Evolutionary conservation across 2,888 invertebrate species (phyloP).

Genomic region (Drosophila aldrichi): DNA sequence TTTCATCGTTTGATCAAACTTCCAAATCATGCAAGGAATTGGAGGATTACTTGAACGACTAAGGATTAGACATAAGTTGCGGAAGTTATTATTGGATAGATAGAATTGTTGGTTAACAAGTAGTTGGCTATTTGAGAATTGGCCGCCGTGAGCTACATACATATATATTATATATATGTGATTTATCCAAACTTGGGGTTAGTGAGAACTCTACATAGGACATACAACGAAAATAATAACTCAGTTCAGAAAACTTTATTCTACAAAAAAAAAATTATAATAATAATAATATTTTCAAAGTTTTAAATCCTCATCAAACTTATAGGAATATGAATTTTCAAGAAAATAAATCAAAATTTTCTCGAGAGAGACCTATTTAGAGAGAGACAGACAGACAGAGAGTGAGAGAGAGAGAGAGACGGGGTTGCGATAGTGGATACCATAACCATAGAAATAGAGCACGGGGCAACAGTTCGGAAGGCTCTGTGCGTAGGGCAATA

Average conservation of each 20-base stretch:
- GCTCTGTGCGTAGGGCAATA: conserved; percentile 29
- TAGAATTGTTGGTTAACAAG: conserved; percentile 17
- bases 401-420: not conserved
- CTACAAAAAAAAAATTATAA: conserved; percentile 27
- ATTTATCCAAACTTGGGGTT: conserved; percentile 11
- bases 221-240: conserved; percentile 31
- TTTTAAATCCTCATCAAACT: conserved; percentile 16
- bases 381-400: too few species aligned
- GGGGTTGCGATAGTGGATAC: conserved; percentile 24
- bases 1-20: conserved; percentile 7
- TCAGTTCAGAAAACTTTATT: conserved; percentile 7
- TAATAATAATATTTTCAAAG: conserved; percentile 4
- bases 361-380: conserved; percentile 11
- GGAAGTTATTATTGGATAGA: conserved; percentile 1
- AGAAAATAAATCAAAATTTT: not conserved
- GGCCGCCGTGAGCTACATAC: conserved; percentile 38
- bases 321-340: conserved; percentile 1
- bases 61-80: conserved; percentile 36
- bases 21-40: conserved; percentile 47
- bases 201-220: conserved; percentile 49
- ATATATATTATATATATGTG: not conserved
- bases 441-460: conserved; percentile 34
- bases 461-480: conserved; percentile 28
- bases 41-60: conserved; percentile 41
- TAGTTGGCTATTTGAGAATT: conserved; percentile 21